Conservation (phyloP, 2,888 invertebrate species). For the Phyllotreta striolata region DNA sequence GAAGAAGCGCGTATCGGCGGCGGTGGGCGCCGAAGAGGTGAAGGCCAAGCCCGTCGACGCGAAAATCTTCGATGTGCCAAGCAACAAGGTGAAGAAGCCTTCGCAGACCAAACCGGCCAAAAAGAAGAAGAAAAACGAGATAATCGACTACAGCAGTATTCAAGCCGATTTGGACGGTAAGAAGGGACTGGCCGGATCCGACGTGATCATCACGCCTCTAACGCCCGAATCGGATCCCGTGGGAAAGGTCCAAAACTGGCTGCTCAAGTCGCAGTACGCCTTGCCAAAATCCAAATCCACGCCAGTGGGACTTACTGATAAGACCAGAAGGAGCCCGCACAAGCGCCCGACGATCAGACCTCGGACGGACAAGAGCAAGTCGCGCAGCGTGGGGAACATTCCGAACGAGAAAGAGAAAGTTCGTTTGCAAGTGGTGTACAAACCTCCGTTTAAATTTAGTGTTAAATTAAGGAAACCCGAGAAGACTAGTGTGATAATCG, state of each 20-base stretch:
- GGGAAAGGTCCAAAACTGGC: slow-evolving; percentile 87
- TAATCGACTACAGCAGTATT: slow-evolving; percentile 79
- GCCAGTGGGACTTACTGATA: slow-evolving; percentile 74
- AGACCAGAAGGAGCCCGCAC: slow-evolving; percentile 65
- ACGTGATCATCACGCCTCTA: slow-evolving; percentile 61
- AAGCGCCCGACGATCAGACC: slow-evolving; percentile 61
- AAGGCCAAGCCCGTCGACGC: slow-evolving; percentile 61
- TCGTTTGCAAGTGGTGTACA: slow-evolving; percentile 84
- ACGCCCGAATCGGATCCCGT: slow-evolving; percentile 65
- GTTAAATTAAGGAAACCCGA: slow-evolving; percentile 79
- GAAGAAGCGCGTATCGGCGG: slow-evolving; percentile 58
- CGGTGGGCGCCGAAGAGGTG: slow-evolving; percentile 66
- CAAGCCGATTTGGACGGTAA: slow-evolving; percentile 68
- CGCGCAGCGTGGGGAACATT: slow-evolving; percentile 73
- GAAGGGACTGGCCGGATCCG: slow-evolving; percentile 60
- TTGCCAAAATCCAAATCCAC: slow-evolving; percentile 87
- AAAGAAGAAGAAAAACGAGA: slow-evolving; percentile 73
- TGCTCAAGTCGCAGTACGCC: slow-evolving; percentile 75
- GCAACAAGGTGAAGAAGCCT: slow-evolving; percentile 60
- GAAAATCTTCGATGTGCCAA: slow-evolving; percentile 56
- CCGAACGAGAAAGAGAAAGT: slow-evolving; percentile 71
- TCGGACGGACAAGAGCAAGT: slow-evolving; percentile 67
- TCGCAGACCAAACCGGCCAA: slow-evolving; percentile 55
- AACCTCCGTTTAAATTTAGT: slow-evolving; percentile 87
- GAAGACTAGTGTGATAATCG: slow-evolving; percentile 70